Conservation (phyloP, 2,113 vertebrate genomes). For the Pleuronectes platessa region DNA sequence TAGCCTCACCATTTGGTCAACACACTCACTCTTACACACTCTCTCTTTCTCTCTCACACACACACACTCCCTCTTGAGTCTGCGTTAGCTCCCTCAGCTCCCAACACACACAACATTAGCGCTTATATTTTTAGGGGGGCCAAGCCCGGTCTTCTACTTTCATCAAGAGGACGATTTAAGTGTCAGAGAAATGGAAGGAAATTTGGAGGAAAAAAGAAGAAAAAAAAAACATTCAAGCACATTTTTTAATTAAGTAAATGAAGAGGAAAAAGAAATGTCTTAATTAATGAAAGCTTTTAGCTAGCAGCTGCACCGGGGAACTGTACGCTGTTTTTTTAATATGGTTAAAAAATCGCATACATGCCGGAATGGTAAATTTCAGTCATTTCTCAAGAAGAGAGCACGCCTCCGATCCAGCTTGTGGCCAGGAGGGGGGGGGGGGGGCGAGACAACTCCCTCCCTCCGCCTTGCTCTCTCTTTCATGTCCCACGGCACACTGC, state of each 20-base stretch:
- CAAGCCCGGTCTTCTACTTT: slow-evolving; percentile 49
- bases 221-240: slow-evolving; percentile 79
- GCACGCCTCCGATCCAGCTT: slow-evolving; percentile 64
- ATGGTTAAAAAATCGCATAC: slow-evolving; percentile 75
- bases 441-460: slow-evolving; percentile 47
- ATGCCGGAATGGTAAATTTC: slow-evolving; percentile 74
- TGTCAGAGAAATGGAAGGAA: slow-evolving; percentile 76
- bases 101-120: slow-evolving; percentile 69
- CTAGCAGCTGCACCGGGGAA: slow-evolving; percentile 80
- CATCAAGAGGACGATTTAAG: slow-evolving; percentile 44
- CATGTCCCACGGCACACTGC: slow-evolving; percentile 78
- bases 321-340: slow-evolving; percentile 50
- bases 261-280: slow-evolving; percentile 77
- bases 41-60: slow-evolving; percentile 3
- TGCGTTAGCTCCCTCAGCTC: slow-evolving; percentile 62
- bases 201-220: slow-evolving; percentile 77
- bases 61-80: not conserved
- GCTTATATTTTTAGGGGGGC: slow-evolving; percentile 45
- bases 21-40: slow-evolving; percentile 13
- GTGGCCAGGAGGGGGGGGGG: slow-evolving; percentile 59
- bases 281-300: slow-evolving; percentile 82
- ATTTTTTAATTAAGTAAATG: slow-evolving; percentile 78
- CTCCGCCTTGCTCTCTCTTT: slow-evolving; percentile 46
- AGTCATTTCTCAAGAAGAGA: slow-evolving; percentile 74
- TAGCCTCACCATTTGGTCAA: slow-evolving; percentile 33